These are phyloP conservation scores for Phthorimaea operculella DNA, from an alignment of 1,140 invertebrate genomes.

Conservation along the genomic window DNA sequence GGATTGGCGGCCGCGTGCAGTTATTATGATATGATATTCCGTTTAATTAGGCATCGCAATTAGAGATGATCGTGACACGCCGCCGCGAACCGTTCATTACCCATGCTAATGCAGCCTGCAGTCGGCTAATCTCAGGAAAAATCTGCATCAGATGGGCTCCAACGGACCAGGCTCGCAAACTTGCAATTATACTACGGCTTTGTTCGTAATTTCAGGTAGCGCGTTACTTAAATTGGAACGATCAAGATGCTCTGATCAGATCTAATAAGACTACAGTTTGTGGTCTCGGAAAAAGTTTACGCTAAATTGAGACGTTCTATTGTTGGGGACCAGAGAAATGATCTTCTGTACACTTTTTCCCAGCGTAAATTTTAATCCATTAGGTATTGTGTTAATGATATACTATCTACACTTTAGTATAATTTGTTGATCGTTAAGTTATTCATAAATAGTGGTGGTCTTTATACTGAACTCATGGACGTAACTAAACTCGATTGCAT, in stretches of 20 bases:
- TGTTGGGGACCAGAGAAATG: no score
- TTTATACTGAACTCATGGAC: no score
- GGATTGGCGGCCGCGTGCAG: constrained; percentile 22
- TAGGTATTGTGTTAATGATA: no score
- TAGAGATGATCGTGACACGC: constrained; percentile 48
- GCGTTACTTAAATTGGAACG: background rate
- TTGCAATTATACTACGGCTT: background rate
- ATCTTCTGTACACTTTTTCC: no score
- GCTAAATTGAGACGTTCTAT: no score
- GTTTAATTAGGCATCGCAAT: constrained; percentile 56
- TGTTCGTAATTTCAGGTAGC: background rate
- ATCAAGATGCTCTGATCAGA: background rate
- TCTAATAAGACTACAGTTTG: no score
- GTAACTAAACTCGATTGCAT: no score
- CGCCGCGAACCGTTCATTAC: constrained; percentile 46
- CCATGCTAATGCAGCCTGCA: constrained; percentile 36
- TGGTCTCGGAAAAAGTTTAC: no score
- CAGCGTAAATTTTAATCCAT: no score
- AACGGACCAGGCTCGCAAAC: constrained; percentile 21
- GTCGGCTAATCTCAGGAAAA: constrained; percentile 34
- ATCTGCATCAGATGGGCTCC: constrained; percentile 30
- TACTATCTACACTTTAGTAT: no score
- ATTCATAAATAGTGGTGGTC: no score
- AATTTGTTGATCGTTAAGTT: no score
- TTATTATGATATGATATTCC: constrained; percentile 50